Conservation (phyloP, 2,113 vertebrate genomes). For the Oryzias javanicus region DNA sequence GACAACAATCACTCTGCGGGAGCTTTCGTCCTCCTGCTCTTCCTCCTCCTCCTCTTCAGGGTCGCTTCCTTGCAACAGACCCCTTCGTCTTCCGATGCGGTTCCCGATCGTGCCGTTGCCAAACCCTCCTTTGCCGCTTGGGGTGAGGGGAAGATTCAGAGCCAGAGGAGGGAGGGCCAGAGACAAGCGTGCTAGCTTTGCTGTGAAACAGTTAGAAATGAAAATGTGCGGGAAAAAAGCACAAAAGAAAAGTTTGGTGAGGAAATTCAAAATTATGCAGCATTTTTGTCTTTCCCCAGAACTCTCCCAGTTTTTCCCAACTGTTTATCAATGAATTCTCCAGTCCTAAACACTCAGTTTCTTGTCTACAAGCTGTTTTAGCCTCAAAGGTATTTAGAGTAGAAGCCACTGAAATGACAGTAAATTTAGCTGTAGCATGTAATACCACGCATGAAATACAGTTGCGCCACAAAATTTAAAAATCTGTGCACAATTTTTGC, state of each 20-base stretch:
- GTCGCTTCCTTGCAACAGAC: conserved; percentile 71
- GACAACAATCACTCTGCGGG: conserved; percentile 85
- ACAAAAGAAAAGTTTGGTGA: neutral
- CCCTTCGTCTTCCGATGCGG: conserved; percentile 77
- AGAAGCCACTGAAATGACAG: too few species aligned
- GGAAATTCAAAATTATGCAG: too few species aligned
- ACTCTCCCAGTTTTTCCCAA: too few species aligned
- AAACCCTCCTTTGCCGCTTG: conserved; percentile 79
- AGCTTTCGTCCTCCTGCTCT: conserved; percentile 80
- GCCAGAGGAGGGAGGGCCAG: conserved; percentile 86
- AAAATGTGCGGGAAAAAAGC: neutral
- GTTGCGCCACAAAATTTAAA: too few species aligned
- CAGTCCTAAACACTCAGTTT: too few species aligned
- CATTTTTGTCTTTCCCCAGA: too few species aligned
- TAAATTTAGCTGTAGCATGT: too few species aligned
- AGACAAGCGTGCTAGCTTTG: conserved; percentile 88
- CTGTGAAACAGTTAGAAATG: conserved; percentile 49
- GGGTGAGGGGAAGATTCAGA: conserved; percentile 81
- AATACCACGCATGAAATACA: too few species aligned
- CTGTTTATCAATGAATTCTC: too few species aligned
- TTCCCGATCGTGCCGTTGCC: conserved; percentile 77
- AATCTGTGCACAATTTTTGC: too few species aligned
- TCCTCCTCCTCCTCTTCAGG: conserved; percentile 85
- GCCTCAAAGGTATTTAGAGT: too few species aligned
- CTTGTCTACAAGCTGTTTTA: too few species aligned